Base-by-base conservation (phyloP, 2,888 invertebrate species). In the Pseudeuparius sepicola region DNA sequence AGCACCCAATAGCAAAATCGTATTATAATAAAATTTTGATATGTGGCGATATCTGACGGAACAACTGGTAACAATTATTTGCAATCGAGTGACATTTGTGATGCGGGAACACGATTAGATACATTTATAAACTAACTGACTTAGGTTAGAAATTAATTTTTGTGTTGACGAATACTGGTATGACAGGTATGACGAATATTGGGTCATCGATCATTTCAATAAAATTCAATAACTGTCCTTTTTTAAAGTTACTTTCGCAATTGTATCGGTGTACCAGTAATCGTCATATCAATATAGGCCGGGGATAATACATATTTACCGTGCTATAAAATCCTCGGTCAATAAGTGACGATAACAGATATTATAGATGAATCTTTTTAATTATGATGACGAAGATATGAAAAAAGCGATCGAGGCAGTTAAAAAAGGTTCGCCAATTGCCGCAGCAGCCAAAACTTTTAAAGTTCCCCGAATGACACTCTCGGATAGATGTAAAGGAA, bases 51-150 rank as follows among this genome's bases (percentile, higher is more conserved):
- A 20, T 20, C 20, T n/a, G 20, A 6, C 20, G 20, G 20, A 20
- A 20, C 20, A 20, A 20, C 20, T 7, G 20, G 20, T 20, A 20
- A 20, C 6, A 20, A 20, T 20, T 20, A 20, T 20, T 20, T 20
- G 20, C 20, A 20, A 20, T n/a, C 20, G 20, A 20, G 20, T 20
- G 20, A 20, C 20, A n/a, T 20, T 20, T 20, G 20, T 20, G 20
- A n/a, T 20, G 20, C n/a, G 20, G 20, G 20, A 6, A 6, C 7
- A 7, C n/a, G 6, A n/a, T 20, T 20, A 20, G 6, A 20, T n/a
- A 6, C n/a, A 20, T 6, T 7, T 20, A 20, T 20, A 20, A 20
- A 20, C 20, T 20, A 7, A 20, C 7, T 20, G n/a, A 20, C 20
- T 20, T 20, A 6, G 7, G n/a, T 20, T 20, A 20, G 20, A 20